Evolutionary conservation across 2,888 invertebrate species (phyloP).

Genomic region (Cryptophagus acutangulus): DNA sequence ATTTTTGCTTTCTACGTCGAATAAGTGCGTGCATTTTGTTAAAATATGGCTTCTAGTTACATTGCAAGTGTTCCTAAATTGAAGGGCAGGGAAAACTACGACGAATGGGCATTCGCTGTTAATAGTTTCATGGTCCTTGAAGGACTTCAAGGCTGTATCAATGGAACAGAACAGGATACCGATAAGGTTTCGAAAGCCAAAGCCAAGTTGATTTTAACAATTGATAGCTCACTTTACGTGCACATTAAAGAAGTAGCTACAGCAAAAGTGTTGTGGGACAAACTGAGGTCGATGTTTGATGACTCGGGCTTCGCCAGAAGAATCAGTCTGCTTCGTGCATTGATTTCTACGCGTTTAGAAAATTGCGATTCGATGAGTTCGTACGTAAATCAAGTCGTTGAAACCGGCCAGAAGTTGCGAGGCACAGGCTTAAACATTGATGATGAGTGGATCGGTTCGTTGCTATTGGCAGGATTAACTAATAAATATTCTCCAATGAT

Average conservation of each 20-base stretch:
- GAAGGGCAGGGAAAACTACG: conserved; percentile 23
- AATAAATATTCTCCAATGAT: conserved; percentile 23
- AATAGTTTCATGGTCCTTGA: conserved; percentile 19
- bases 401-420: conserved; percentile 20
- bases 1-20: too few species aligned
- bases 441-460: conserved; percentile 20
- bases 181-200: conserved; percentile 25
- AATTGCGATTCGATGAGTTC: conserved; percentile 23
- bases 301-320: conserved; percentile 16
- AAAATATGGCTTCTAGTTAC: conserved; percentile 10
- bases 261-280: conserved; percentile 16
- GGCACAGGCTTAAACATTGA: conserved; percentile 22
- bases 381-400: conserved; percentile 26
- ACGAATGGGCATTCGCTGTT: conserved; percentile 22
- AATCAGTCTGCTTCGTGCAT: conserved; percentile 19
- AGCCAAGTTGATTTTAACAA: conserved; percentile 31
- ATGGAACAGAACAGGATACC: background rate
- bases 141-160: background rate
- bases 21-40: too few species aligned
- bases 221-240: conserved; percentile 28
- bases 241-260: conserved; percentile 24
- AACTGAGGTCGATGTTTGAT: conserved; percentile 16
- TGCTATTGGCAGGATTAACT: conserved; percentile 12
- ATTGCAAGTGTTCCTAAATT: conserved; percentile 16
- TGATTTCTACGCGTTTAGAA: conserved; percentile 25